A percentile compares a stretch with the other conserved stretches of the same genome.
Evolutionary conservation across 2,888 invertebrate species (phyloP).

Genomic region (Germaria angustata): DNA sequence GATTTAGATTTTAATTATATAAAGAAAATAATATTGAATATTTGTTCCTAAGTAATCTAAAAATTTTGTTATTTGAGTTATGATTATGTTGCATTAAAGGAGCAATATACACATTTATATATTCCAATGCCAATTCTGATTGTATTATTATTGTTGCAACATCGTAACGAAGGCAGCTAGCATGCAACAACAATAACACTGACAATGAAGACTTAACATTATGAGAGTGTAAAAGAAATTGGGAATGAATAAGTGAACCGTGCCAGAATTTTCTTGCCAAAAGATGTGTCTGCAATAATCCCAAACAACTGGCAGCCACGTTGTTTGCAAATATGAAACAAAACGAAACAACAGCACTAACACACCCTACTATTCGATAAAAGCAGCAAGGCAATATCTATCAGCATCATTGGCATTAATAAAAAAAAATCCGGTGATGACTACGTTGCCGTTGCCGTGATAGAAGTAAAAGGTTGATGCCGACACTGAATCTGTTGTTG

Average conservation of each 20-base stretch:
- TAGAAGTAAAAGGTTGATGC: constrained; percentile 17
- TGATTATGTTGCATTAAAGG: no score
- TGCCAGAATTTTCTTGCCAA: constrained; percentile 63
- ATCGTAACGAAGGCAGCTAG: not conserved
- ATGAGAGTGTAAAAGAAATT: constrained; percentile 47
- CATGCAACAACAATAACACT: constrained; percentile 8
- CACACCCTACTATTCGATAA: not conserved
- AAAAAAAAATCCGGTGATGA: not conserved
- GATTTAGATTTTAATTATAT: no score
- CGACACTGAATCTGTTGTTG: constrained; percentile 18
- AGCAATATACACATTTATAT: no score
- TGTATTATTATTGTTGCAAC: constrained; percentile 29
- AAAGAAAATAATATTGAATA: no score
- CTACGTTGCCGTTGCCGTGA: not conserved
- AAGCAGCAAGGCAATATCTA: not conserved
- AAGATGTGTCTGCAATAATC: constrained; percentile 66
- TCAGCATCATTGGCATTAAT: constrained; percentile 10
- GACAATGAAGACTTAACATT: constrained; percentile 37
- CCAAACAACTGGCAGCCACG: constrained; percentile 44
- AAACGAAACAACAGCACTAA: constrained; percentile 20
- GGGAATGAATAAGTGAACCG: constrained; percentile 60
- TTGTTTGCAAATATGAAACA: constrained; percentile 9
- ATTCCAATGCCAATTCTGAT: not conserved
- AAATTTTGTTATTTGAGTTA: no score
- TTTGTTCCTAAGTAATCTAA: no score